A percentile compares a stretch with the other conserved stretches of the same genome.
Evolutionary conservation across 2,888 invertebrate species (phyloP).

Genomic region (Cinara cedri): DNA sequence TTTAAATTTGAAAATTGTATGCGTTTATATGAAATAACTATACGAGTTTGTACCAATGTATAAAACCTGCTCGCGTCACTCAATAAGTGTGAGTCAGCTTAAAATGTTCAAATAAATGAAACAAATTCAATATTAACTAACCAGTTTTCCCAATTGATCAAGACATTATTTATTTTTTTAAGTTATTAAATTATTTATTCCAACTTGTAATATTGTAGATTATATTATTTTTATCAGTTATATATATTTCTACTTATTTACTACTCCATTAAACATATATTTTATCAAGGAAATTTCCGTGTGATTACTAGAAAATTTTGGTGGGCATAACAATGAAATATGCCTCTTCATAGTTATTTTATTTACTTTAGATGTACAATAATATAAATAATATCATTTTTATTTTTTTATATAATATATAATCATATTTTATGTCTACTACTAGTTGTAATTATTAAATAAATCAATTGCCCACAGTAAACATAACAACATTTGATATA

Average conservation of each 20-base stretch:
- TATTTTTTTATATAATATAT: constrained; percentile 18
- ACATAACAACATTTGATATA: too few relatives aligned
- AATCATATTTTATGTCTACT: constrained; percentile 11
- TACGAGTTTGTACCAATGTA: too few relatives aligned
- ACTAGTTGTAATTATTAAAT: not conserved
- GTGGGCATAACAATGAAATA: too few relatives aligned
- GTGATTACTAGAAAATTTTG: too few relatives aligned
- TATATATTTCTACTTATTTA: constrained; percentile 4
- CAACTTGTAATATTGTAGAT: constrained; percentile 22
- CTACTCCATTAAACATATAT: too few relatives aligned
- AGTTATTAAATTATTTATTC: constrained; percentile 25
- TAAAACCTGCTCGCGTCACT: too few relatives aligned
- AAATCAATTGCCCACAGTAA: not conserved
- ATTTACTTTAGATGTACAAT: constrained; percentile 32
- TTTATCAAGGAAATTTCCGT: too few relatives aligned
- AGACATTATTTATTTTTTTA: constrained; percentile 31
- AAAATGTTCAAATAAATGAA: constrained; percentile 19
- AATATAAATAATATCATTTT: constrained; percentile 22
- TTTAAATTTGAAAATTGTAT: too few relatives aligned
- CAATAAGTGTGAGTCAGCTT: not conserved
- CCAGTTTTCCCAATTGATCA: constrained; percentile 30
- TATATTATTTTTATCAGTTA: constrained; percentile 31
- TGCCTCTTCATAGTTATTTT: not conserved
- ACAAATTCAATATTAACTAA: constrained; percentile 19
- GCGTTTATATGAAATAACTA: too few relatives aligned